Conservation (phyloP, 2,113 vertebrate genomes). For the Hiodon tergisus region DNA sequence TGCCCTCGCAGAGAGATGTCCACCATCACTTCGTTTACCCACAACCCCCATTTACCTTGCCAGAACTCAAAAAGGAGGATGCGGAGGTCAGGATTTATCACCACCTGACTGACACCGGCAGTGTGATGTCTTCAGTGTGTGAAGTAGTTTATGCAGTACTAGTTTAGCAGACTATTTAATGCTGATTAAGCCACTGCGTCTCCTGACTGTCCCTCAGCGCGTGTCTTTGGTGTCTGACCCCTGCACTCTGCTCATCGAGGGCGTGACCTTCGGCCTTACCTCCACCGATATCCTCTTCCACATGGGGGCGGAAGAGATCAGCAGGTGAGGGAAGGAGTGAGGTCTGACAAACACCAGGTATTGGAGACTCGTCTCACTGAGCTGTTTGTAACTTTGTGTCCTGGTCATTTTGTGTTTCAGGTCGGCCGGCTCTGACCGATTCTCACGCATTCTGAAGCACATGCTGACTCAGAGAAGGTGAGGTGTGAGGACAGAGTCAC, state of each 20-base stretch:
- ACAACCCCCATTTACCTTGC: slow-evolving; percentile 72
- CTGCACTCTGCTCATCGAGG: slow-evolving; percentile 76
- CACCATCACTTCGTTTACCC: slow-evolving; percentile 81
- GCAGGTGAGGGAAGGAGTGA: slow-evolving; percentile 58
- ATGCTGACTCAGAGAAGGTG: slow-evolving; percentile 86
- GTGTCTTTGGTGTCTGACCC: slow-evolving; percentile 81
- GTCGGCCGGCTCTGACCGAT: slow-evolving; percentile 67
- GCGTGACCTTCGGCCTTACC: slow-evolving; percentile 73
- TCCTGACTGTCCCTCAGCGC: slow-evolving; percentile 53
- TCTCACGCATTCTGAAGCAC: slow-evolving; percentile 83
- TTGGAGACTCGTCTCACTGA: neutral
- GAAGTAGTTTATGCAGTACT: no score
- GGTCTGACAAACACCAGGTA: no score
- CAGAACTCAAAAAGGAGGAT: slow-evolving; percentile 66
- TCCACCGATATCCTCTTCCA: slow-evolving; percentile 87
- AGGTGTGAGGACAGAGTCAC: neutral
- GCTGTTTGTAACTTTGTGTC: neutral
- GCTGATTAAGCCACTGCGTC: neutral
- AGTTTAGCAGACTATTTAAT: neutral
- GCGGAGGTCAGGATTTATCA: slow-evolving; percentile 52
- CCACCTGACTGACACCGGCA: no score
- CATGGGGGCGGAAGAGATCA: slow-evolving; percentile 88
- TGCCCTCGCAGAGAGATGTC: slow-evolving; percentile 78
- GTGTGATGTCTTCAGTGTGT: neutral
- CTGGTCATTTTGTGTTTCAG: slow-evolving; percentile 31